A percentile compares a stretch with the other conserved stretches of the same genome.
Evolutionary conservation across 2,888 invertebrate genomes (phyloP).

Genomic region (Allophyes oxyacanthae): DNA sequence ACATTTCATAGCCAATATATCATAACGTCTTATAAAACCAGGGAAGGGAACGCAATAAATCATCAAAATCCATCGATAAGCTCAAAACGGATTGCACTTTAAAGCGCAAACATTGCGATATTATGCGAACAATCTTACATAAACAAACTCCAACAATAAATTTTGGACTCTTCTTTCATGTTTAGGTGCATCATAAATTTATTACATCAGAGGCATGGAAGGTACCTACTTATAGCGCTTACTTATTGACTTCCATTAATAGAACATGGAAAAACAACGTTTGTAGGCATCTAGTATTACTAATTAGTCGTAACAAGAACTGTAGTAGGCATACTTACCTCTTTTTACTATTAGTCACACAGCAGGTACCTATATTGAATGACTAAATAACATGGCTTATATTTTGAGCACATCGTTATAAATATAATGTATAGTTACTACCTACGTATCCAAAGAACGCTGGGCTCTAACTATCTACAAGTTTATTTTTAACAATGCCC

Average conservation of each 20-base stretch:
- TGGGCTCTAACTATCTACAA: conserved; percentile 20
- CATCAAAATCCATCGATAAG: conserved; percentile 74
- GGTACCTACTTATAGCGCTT: not conserved
- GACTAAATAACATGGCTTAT: not conserved
- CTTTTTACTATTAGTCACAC: not conserved
- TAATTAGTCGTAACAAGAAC: conserved; percentile 1
- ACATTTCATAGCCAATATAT: conserved; percentile 67
- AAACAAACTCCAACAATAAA: conserved; percentile 39
- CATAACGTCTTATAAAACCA: conserved; percentile 72
- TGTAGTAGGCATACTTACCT: not conserved
- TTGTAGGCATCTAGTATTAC: no score
- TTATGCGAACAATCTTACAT: conserved; percentile 45
- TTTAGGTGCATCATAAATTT: conserved; percentile 28
- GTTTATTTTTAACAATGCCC: conserved; percentile 59
- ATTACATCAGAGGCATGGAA: conserved; percentile 5
- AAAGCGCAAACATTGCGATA: conserved; percentile 60
- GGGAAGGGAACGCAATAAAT: conserved; percentile 80
- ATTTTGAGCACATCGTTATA: not conserved
- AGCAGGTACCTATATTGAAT: not conserved
- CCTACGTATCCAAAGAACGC: conserved; percentile 1
- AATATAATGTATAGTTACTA: not conserved
- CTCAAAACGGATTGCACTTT: conserved; percentile 72
- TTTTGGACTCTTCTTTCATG: conserved; percentile 36
- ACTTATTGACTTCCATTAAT: not conserved
- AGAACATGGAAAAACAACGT: no score